Conservation (phyloP, 37 sponge, comb jelly and placozoan species). For the Cladorhizidae sp. region DNA sequence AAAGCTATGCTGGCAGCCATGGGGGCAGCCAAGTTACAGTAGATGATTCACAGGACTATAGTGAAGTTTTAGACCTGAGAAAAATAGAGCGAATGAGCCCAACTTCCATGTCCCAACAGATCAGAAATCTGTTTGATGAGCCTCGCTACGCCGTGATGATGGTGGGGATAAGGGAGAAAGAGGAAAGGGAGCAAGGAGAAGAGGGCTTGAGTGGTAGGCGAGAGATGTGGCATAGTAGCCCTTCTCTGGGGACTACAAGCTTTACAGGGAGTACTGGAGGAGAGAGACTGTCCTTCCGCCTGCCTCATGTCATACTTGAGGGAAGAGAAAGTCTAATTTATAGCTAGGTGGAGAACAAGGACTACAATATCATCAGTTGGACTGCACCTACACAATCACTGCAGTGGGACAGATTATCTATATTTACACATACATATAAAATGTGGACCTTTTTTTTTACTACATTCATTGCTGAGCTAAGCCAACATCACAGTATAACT, state of each 20-base stretch:
- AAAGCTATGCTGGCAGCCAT: neutral
- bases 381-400: too few species aligned
- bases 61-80: neutral
- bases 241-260: neutral
- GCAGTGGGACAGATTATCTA: too few species aligned
- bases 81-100: neutral
- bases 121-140: constrained; percentile 48
- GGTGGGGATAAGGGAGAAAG: too few species aligned
- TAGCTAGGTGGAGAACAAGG: neutral
- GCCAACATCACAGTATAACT: too few species aligned
- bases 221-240: constrained; percentile 1
- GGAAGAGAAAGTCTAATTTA: neutral
- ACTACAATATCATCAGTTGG: neutral
- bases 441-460: too few species aligned
- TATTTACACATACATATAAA: too few species aligned
- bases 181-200: neutral
- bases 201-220: neutral
- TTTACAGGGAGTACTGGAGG: neutral
- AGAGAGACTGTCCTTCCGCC: constrained; percentile 6
- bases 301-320: constrained; percentile 8
- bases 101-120: neutral
- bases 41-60: neutral
- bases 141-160: constrained; percentile 35
- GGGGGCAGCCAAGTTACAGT: neutral
- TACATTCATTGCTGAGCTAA: too few species aligned